phyloP scores from a whole-genome alignment of 2,888 invertebrate genomes.

The Ochropleura leucogaster region DNA sequence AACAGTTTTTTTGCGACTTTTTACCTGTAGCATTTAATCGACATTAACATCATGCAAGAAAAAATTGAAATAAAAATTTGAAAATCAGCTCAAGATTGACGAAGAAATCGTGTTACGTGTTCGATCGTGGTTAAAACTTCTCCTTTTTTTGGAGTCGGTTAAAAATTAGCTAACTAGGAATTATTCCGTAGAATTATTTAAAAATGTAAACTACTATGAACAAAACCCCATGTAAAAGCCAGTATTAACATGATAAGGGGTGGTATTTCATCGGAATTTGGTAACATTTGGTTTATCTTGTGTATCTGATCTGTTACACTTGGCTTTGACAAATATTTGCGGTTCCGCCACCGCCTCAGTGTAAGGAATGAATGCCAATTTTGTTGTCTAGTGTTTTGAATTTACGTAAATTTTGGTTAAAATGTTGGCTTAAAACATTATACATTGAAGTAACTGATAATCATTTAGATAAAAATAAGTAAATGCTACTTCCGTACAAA shows the following conservation, averaged over 20 bases:
- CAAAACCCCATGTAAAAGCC: background rate
- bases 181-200: too few relatives aligned
- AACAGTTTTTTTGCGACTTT: too few relatives aligned
- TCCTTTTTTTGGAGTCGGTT: too few relatives aligned
- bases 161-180: too few relatives aligned
- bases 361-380: slow-evolving; percentile 18
- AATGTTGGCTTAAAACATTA: background rate
- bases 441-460: background rate
- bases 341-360: background rate
- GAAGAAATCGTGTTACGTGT: too few relatives aligned
- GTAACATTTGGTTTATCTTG: slow-evolving; percentile 33
- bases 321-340: slow-evolving; percentile 29
- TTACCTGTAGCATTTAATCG: too few relatives aligned
- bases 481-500: background rate
- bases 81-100: too few relatives aligned
- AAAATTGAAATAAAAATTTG: too few relatives aligned
- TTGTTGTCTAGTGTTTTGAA: slow-evolving; percentile 1
- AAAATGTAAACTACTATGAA: too few relatives aligned
- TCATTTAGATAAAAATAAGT: background rate
- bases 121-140: too few relatives aligned
- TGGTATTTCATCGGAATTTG: slow-evolving; percentile 6
- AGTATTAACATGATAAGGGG: background rate
- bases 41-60: too few relatives aligned
- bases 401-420: background rate
- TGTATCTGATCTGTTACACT: slow-evolving; percentile 26